A percentile compares a stretch with the other conserved stretches of the same genome.
Evolutionary conservation across 2,888 invertebrate species (phyloP).

Genomic region (Coremacera marginata): DNA sequence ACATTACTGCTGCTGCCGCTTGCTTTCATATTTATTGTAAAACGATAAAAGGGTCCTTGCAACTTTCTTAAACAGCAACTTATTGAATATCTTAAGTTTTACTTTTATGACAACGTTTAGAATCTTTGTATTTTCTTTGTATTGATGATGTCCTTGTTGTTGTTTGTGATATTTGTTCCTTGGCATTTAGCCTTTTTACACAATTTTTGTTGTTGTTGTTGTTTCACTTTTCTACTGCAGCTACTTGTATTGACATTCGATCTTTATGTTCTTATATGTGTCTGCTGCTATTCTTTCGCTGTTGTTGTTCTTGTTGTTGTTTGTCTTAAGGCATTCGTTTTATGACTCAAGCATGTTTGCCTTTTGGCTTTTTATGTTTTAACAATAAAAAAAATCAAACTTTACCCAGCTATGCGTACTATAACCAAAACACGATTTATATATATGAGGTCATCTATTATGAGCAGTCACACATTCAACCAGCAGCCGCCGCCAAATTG

Average conservation of each 20-base stretch:
- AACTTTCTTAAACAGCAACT: conserved; percentile 47
- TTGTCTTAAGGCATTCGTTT: conserved; percentile 66
- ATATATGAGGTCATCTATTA: conserved; percentile 68
- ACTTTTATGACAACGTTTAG: conserved; percentile 67
- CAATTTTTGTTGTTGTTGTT: conserved; percentile 10
- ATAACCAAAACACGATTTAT: background rate
- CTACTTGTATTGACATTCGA: conserved; percentile 64
- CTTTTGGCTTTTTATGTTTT: conserved; percentile 68
- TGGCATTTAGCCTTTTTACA: conserved; percentile 11
- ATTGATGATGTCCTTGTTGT: conserved; percentile 37
- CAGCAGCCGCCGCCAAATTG: background rate
- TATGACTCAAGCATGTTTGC: conserved; percentile 69
- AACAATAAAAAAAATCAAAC: conserved; percentile 69
- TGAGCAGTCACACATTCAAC: conserved; percentile 42
- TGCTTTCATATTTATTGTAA: conserved; percentile 60
- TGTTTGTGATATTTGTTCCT: conserved; percentile 28
- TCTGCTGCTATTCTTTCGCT: background rate
- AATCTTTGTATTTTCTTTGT: conserved; percentile 51
- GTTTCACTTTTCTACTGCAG: conserved; percentile 22
- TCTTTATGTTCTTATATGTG: conserved; percentile 61
- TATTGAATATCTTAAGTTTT: conserved; percentile 66
- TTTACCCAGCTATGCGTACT: conserved; percentile 42
- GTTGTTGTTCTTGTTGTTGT: conserved; percentile 50
- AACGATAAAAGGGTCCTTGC: conserved; percentile 60
- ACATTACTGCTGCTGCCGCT: background rate